Percentiles rank a stretch among this genome's conserved stretches.
phyloP scores from a whole-genome alignment of 2,888 invertebrate genomes.

The Drosophila lutescens region DNA sequence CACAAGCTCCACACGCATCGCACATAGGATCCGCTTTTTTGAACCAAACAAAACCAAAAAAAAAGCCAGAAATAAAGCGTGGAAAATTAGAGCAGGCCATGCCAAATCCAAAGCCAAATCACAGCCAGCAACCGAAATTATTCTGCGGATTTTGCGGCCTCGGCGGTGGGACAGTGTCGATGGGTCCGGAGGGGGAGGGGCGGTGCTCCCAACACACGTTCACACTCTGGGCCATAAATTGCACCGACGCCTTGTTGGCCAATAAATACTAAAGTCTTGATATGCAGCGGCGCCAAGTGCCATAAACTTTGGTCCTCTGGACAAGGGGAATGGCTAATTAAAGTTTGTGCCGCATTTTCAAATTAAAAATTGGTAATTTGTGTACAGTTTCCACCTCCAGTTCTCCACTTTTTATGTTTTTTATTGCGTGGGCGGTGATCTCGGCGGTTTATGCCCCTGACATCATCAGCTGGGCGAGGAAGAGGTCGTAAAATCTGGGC shows the following conservation, averaged over 20 bases:
- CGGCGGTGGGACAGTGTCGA: constrained; percentile 35
- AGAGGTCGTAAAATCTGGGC: constrained; percentile 62
- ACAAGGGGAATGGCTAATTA: constrained; percentile 55
- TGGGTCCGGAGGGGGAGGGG: background rate
- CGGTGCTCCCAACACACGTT: constrained; percentile 33
- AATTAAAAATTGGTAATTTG: constrained; percentile 53
- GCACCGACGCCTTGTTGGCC: constrained; percentile 67
- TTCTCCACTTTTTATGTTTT: constrained; percentile 54
- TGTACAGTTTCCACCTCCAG: constrained; percentile 29
- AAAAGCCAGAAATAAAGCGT: constrained; percentile 18
- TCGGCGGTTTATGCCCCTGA: constrained; percentile 69
- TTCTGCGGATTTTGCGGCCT: constrained; percentile 73
- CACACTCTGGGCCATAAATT: constrained; percentile 65
- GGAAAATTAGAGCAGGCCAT: constrained; percentile 59
- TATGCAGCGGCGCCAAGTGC: constrained; percentile 65
- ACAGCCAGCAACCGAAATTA: constrained; percentile 71
- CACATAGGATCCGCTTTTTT: constrained; percentile 9
- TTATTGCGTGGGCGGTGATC: constrained; percentile 52
- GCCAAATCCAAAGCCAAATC: constrained; percentile 60
- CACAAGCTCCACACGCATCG: constrained; percentile 47
- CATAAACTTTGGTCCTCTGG: constrained; percentile 60
- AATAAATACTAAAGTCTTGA: constrained; percentile 68
- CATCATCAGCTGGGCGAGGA: constrained; percentile 41
- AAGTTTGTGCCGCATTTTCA: constrained; percentile 55
- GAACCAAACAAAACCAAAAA: constrained; percentile 12